Base-by-base conservation (phyloP, 1,140 invertebrate genomes). In the Zaprionus davidi region DNA sequence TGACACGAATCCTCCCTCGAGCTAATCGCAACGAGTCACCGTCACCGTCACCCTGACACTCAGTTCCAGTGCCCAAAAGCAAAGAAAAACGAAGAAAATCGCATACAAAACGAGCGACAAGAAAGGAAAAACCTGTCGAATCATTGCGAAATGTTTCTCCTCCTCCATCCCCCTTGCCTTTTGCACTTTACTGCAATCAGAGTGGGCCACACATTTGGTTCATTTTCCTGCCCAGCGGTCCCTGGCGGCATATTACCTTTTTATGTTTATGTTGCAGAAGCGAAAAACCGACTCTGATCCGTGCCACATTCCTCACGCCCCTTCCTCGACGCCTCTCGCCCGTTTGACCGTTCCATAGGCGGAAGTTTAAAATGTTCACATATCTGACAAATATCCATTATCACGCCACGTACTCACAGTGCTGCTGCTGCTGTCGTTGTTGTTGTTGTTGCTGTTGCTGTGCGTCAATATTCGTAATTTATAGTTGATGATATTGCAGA, bases 371-470 rank as follows among this genome's bases (percentile, higher is more conserved):
- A 90, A 84, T 85, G 85, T 79, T 81, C 84, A 87, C 84, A 87
- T 87, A 87, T 88, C 85, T 88, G 85, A 90, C 85, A 90, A 88
- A 90, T 90, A 90, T 90, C 85, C 85, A 90, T 90, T 90, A 90
- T 90, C 85, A 90, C 85, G 85, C 85, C 85, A 90, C 85, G 85
- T 90, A 90, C 85, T 82, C 67, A 51, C 11, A 13, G 46, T 5
- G n/a, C 6, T 46, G 53, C 70, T 53, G 69, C 65, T 74, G 76
- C 63, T 74, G 77, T 68, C 28, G 57, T 20, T 41, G 44, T 41
- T 46, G 58, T 46, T 56, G 49, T 34, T 68, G 65, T 20, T 71
- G 56, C 31, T 70, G 70, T 67, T 81, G 80, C 81, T 76, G 78
- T 76, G 78, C 76, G 71, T 85, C 85, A 90, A 90, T 88, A 90